phyloP scores from a whole-genome alignment of 1,140 invertebrate species.

The Diorhabda sublineata region DNA sequence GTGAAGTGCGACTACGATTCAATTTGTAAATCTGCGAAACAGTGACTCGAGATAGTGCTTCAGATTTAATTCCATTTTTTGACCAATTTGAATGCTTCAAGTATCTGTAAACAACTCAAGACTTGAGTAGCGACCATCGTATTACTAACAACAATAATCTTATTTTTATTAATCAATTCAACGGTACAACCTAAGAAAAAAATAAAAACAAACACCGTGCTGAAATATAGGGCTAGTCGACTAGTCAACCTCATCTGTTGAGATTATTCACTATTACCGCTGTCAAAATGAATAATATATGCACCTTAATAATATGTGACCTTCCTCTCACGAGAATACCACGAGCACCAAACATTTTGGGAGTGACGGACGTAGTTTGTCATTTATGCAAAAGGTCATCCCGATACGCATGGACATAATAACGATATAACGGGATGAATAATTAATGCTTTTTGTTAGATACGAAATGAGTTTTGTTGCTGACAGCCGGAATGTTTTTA shows the following conservation, averaged over 20 bases:
- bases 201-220: no score
- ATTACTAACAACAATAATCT: no score
- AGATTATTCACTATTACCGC: background rate
- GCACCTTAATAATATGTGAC: background rate
- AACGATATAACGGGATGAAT: constrained; percentile 17
- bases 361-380: constrained; percentile 14
- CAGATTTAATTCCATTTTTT: no score
- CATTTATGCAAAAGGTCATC: constrained; percentile 17
- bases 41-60: no score
- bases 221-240: no score
- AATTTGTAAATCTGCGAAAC: no score
- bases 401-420: constrained; percentile 12
- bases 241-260: background rate
- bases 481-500: constrained; percentile 16
- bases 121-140: no score
- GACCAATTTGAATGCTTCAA: no score
- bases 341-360: background rate
- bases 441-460: constrained; percentile 14
- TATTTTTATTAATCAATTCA: no score
- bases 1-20: no score
- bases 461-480: constrained; percentile 10
- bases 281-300: background rate
- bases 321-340: background rate
- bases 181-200: no score
- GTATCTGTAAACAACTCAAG: no score